These are phyloP conservation scores for Strigamia maritima DNA, from an alignment of 2,888 invertebrate genomes.

Conservation along the genomic window DNA sequence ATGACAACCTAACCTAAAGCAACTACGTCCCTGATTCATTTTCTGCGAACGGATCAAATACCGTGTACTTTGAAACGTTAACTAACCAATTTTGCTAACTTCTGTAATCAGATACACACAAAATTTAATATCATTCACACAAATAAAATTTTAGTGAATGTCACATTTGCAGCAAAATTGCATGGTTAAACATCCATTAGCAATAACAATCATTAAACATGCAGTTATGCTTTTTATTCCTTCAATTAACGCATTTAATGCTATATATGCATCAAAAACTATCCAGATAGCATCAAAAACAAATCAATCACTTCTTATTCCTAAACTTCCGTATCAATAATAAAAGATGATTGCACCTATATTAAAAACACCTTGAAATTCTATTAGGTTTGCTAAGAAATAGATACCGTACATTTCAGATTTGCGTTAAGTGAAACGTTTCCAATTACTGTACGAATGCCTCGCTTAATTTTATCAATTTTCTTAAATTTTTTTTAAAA, in stretches of 20 bases:
- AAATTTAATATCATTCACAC: too few species aligned
- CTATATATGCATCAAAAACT: neutral
- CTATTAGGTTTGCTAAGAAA: neutral
- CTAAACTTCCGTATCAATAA: neutral
- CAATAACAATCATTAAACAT: neutral
- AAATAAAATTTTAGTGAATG: too few species aligned
- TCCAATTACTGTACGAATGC: too few species aligned
- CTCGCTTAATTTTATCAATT: too few species aligned
- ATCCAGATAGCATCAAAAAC: neutral
- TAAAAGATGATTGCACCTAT: neutral
- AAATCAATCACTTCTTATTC: neutral
- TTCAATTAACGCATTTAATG: neutral
- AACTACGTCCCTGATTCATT: neutral
- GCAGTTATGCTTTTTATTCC: neutral
- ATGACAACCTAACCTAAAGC: slow-evolving; percentile 1
- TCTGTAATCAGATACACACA: neutral
- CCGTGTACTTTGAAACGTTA: neutral
- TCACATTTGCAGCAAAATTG: too few species aligned
- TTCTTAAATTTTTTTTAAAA: too few species aligned
- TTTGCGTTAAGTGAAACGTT: too few species aligned
- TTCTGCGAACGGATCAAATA: neutral
- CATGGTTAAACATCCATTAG: neutral
- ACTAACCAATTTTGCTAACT: neutral
- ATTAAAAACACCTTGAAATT: neutral
- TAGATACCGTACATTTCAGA: neutral